Conservation (phyloP, 2,888 invertebrate species). For the Spisula subtruncata region DNA sequence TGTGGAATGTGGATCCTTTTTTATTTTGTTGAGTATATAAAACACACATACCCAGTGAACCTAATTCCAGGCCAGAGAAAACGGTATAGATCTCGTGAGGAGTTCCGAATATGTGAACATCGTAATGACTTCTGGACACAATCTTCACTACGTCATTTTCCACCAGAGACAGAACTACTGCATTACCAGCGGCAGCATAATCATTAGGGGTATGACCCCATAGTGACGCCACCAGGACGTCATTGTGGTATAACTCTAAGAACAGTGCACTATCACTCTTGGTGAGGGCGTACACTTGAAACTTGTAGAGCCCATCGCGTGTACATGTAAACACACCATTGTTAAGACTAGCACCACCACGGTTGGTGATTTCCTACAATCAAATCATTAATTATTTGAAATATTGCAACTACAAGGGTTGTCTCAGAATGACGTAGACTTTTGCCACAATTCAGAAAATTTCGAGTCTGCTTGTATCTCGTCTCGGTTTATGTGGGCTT, state of each 20-base stretch:
- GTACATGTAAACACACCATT: constrained; percentile 45
- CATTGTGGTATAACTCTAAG: constrained; percentile 60
- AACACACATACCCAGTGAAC: background rate
- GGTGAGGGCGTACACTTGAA: constrained; percentile 45
- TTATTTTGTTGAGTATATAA: no score
- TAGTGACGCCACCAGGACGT: constrained; percentile 52
- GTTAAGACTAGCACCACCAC: constrained; percentile 20
- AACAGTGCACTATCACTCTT: constrained; percentile 39
- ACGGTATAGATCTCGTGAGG: constrained; percentile 51
- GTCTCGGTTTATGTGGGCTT: no score
- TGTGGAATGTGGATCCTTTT: no score
- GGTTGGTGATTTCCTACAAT: constrained; percentile 41
- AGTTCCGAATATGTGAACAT: constrained; percentile 49
- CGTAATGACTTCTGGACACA: constrained; percentile 42
- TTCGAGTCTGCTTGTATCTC: no score
- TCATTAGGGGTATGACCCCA: constrained; percentile 60
- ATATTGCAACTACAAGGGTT: no score
- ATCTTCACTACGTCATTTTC: constrained; percentile 55
- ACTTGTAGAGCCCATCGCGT: constrained; percentile 51
- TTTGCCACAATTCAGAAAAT: no score
- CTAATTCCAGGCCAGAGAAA: constrained; percentile 28
- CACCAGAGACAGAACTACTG: constrained; percentile 56
- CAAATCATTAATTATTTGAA: background rate
- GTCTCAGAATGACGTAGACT: no score
- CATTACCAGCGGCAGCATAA: constrained; percentile 67